Percentiles rank a stretch among this genome's conserved stretches.
phyloP scores from a whole-genome alignment of 1,140 invertebrate species.

The Zaprionus africanus region DNA sequence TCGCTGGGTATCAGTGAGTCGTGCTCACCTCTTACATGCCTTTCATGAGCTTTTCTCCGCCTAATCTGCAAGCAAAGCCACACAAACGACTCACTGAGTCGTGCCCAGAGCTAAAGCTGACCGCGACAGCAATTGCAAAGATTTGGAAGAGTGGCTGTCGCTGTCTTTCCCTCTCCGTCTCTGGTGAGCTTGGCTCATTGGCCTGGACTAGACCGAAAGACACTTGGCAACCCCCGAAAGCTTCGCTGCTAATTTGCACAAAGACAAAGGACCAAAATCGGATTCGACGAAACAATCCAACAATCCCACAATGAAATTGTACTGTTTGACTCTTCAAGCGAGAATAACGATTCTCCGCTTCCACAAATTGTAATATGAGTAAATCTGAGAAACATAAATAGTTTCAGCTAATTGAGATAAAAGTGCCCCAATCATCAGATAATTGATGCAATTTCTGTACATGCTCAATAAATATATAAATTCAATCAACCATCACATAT shows the following conservation, averaged over 20 bases:
- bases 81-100: constrained; percentile 3
- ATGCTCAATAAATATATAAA: neutral
- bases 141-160: neutral
- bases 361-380: too few relatives aligned
- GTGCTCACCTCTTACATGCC: neutral
- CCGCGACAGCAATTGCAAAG: constrained; percentile 8
- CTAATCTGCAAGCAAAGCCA: constrained; percentile 6
- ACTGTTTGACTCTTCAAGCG: too few relatives aligned
- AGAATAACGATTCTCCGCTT: too few relatives aligned
- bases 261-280: neutral
- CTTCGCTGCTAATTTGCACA: neutral
- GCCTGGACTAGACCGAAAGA: neutral
- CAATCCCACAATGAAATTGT: neutral
- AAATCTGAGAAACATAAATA: too few relatives aligned
- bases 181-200: neutral
- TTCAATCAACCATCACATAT: neutral
- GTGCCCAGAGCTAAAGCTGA: neutral
- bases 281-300: neutral
- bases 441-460: too few relatives aligned
- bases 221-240: neutral
- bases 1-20: neutral
- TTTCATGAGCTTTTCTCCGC: neutral
- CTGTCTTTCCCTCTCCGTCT: neutral
- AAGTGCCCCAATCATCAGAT: too few relatives aligned
- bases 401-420: too few relatives aligned